A percentile compares a stretch with the other conserved stretches of the same genome.
Conservation (phyloP, 1,140 invertebrate genomes). For the Drosophila pandora region DNA sequence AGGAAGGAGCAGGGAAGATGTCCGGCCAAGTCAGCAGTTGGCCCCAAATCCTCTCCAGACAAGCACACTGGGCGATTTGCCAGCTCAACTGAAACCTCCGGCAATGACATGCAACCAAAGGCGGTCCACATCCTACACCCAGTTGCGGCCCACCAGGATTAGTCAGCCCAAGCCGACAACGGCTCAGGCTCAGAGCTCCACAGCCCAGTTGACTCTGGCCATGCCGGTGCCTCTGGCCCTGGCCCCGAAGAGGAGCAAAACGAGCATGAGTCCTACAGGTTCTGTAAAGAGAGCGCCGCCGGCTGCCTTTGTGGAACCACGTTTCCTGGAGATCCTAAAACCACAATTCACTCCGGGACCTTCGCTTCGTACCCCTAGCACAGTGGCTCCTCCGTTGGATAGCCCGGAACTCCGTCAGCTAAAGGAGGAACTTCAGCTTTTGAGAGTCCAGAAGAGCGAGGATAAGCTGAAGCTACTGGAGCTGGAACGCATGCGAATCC, state of each 20-base stretch:
- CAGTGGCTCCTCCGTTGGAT: conserved; percentile 84
- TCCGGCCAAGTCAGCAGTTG: background rate
- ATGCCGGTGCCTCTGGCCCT: conserved; percentile 66
- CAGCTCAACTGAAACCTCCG: conserved; percentile 35
- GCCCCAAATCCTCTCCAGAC: conserved; percentile 8
- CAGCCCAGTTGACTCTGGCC: conserved; percentile 63
- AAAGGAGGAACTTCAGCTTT: conserved; percentile 95
- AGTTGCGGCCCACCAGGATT: conserved; percentile 68
- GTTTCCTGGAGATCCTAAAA: conserved; percentile 94
- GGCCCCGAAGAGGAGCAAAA: conserved; percentile 78
- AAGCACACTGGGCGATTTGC: conserved; percentile 31
- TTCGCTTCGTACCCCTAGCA: conserved; percentile 87
- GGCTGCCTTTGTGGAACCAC: conserved; percentile 86
- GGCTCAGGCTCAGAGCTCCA: conserved; percentile 67
- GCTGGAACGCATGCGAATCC: conserved; percentile 92
- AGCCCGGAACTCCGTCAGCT: conserved; percentile 89
- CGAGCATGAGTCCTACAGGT: conserved; percentile 73
- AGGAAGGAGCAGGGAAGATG: background rate
- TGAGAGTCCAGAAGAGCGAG: conserved; percentile 92
- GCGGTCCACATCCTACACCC: conserved; percentile 69
- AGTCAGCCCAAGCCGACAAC: conserved; percentile 75
- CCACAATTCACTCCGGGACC: conserved; percentile 94
- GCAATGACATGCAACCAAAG: conserved; percentile 64
- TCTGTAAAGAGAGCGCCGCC: conserved; percentile 58
- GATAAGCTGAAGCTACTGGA: conserved; percentile 95